phyloP scores from a whole-genome alignment of 2,888 invertebrate genomes.

The Malacosoma neustria region DNA sequence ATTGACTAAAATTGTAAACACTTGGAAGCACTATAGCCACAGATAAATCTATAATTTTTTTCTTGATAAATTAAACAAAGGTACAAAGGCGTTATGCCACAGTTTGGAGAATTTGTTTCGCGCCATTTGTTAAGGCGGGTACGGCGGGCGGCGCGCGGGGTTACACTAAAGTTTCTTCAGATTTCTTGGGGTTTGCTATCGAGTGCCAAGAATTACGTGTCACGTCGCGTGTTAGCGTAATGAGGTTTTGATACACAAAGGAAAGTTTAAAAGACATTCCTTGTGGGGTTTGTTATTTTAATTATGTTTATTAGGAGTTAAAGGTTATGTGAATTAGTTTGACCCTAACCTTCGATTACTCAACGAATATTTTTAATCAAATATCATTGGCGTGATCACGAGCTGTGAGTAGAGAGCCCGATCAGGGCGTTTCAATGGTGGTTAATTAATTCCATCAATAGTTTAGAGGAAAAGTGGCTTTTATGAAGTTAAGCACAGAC shows the following conservation, averaged over 20 bases:
- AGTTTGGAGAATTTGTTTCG: constrained; percentile 19
- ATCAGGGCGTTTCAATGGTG: too few species aligned
- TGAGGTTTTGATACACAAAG: constrained; percentile 32
- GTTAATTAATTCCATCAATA: too few species aligned
- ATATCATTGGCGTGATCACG: too few species aligned
- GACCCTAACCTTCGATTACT: too few species aligned
- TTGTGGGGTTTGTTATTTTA: not conserved
- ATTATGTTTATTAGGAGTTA: not conserved
- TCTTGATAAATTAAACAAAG: constrained; percentile 10
- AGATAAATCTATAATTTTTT: constrained; percentile 3
- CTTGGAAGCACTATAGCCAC: not conserved
- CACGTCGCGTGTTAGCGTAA: constrained; percentile 30
- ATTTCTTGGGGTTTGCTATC: constrained; percentile 48
- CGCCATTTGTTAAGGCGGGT: constrained; percentile 47
- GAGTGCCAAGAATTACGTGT: constrained; percentile 47
- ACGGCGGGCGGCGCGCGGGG: constrained; percentile 40
- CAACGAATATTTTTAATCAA: too few species aligned
- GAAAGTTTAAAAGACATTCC: constrained; percentile 7
- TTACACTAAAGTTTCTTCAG: constrained; percentile 44
- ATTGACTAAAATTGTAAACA: not conserved
- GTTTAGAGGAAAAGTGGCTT: too few species aligned
- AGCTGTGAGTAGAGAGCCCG: too few species aligned
- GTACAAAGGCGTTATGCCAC: not conserved
- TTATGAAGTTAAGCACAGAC: too few species aligned
- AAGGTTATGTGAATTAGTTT: too few species aligned